Percentiles rank a stretch among this genome's conserved stretches.
Evolutionary conservation across 2,113 vertebrate genomes (phyloP).

Genomic region (Spea multiplicata): DNA sequence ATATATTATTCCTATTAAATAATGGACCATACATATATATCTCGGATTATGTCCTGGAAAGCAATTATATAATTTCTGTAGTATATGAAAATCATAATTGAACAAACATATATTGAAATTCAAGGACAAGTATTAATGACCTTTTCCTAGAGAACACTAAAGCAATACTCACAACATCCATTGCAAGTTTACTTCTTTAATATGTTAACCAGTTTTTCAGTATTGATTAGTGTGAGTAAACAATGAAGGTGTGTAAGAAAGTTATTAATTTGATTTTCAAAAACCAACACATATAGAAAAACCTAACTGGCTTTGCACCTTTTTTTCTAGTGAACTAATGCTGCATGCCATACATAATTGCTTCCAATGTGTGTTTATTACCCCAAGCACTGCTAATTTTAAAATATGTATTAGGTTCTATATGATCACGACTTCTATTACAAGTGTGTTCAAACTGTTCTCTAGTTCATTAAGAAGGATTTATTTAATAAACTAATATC

Average conservation of each 20-base stretch:
- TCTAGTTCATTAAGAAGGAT: too few species aligned
- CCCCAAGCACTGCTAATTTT: neutral
- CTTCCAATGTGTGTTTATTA: neutral
- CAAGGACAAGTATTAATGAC: too few species aligned
- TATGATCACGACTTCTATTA: neutral
- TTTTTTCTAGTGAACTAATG: neutral
- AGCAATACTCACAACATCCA: too few species aligned
- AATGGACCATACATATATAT: too few species aligned
- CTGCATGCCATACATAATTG: neutral
- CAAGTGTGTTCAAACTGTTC: neutral
- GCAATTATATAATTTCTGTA: too few species aligned
- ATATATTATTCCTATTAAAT: too few species aligned
- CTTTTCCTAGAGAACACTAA: too few species aligned
- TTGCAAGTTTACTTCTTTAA: neutral
- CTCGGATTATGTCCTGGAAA: too few species aligned
- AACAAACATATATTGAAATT: too few species aligned
- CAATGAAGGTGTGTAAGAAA: slow-evolving; percentile 16
- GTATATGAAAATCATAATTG: too few species aligned
- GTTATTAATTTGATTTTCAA: neutral
- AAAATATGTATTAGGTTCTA: neutral
- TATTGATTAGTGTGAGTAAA: slow-evolving; percentile 23
- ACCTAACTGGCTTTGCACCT: slow-evolving; percentile 8
- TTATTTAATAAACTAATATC: too few species aligned
- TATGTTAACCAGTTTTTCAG: neutral
- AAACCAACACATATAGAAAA: slow-evolving; percentile 9